Percentiles rank a stretch among this genome's conserved stretches.
These are phyloP conservation scores for Nesospiza acunhae DNA, from an alignment of 2,113 vertebrate genomes.

Conservation along the genomic window DNA sequence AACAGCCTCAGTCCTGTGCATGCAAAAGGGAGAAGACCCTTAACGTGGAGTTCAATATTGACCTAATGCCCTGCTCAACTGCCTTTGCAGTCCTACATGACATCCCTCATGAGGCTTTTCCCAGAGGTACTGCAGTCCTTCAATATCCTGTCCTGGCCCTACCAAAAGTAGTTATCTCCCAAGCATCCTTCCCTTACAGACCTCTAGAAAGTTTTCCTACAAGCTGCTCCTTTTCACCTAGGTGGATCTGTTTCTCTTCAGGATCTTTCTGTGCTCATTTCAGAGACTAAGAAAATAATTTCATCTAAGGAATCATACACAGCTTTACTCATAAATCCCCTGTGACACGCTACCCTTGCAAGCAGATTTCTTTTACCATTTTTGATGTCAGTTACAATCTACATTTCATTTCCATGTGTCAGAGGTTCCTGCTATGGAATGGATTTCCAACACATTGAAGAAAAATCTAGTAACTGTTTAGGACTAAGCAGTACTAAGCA, in stretches of 20 bases:
- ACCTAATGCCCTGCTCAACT: accelerated
- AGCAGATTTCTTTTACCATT: neutral
- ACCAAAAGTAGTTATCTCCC: neutral
- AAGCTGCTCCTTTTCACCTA: neutral
- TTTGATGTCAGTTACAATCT: neutral
- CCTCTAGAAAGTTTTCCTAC: neutral
- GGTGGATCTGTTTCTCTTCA: neutral
- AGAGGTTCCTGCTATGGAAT: neutral
- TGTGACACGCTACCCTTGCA: neutral
- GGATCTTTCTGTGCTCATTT: neutral
- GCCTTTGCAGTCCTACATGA: neutral
- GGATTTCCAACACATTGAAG: constrained; percentile 15
- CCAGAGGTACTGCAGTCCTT: neutral
- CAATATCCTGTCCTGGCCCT: neutral
- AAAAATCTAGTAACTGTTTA: constrained; percentile 5
- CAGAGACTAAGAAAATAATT: neutral
- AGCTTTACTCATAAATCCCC: neutral
- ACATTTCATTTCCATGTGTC: neutral
- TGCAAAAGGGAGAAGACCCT: neutral
- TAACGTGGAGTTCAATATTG: accelerated
- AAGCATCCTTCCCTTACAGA: neutral
- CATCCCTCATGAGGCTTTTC: neutral
- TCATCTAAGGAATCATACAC: neutral
- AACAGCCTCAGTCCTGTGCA: accelerated
- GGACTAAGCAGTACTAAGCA: constrained; percentile 17